Evolutionary conservation across 2,113 vertebrate genomes (phyloP), one percentile per base, ranked within the genome.

Genomic region (Suricata suricatta): DNA sequence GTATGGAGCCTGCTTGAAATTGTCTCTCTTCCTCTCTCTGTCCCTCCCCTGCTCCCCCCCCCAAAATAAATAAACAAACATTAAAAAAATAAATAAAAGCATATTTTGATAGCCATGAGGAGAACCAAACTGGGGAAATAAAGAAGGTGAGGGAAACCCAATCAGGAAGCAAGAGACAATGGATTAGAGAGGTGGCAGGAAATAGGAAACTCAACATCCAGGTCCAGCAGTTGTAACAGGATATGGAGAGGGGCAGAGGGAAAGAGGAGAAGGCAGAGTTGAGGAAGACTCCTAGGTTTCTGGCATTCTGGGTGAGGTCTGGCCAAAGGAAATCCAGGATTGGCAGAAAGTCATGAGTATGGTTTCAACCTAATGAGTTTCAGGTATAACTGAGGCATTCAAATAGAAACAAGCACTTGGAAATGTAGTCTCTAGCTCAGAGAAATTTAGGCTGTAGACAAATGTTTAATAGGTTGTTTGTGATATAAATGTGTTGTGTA

Each of bases 161-260:
- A 25, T 6, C 3, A 23, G 69, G 57, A 95, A 74, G 52, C 21
- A 88, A 80, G 76, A 64, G n/a, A 79, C 16, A n/a, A 83, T 7
- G 71, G 19, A 38, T 21, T 25, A 33, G 7, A 90, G 41, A 15
- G n/a, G 15, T 2, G n/a, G 33, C 25, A 15, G 19, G 52, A 50
- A 77, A 38, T 21, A 14, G 16, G 52, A 54, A 54, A 54, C 17
- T 68, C 16, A 31, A 63, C 7, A 63, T 9, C 33, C 35, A 9
- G 50, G n/a, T 21, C 25, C 19, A 25, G 8, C 8, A 13, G 8
- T 1, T 63, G 4, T 60, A 54, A 69, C 79, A 38, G 8, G 44
- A 35, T 2, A 2, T 9, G 7, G 60, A 1, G 15, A 52, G 13
- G 19, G 12, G 38, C 1, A 25, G 0, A 2, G n/a, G 35, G 29